Evolutionary conservation across 2,113 vertebrate genomes (phyloP), one percentile per base, ranked within the genome.

Genomic region (Morone chrysops): DNA sequence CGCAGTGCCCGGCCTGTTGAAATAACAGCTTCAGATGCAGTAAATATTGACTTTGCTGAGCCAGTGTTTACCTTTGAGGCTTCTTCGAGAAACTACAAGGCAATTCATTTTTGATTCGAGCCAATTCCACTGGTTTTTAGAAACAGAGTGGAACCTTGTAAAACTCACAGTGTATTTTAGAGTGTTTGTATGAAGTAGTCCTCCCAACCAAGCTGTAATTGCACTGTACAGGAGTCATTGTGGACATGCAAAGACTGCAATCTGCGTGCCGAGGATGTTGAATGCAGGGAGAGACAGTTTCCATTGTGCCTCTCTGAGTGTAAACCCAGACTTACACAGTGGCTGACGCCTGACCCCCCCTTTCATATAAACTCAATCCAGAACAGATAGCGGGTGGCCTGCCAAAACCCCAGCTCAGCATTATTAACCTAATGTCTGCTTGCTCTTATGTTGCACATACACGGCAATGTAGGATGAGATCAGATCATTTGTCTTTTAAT

Each of bases 31-130:
- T 90, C 82, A 84, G n/a, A 86, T 67, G 81, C 75, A 75, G 88
- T 93, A 95, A 95, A 95, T 94, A 95, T 93, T 94, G 92, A 94
- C 91, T 87, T 70, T 89, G 59, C 89, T 80, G 80, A 83, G 75
- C 86, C 84, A 86, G 86, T 89, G 87, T 93, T 92, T 93, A 94
- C 71, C 56, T 84, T 51, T 72, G 78, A 75, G 76, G 77, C 80
- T 88, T 89, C 63, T 81, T 38, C 47, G 72, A 84, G 71, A 86
- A 84, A 70, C 84, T 80, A 65, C 62, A 68, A 85, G 53, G 62
- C 83, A 60, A 65, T 72, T 89, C 65, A 57, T 71, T 83, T 87
- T 70, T 67, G 53, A 88, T 87, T 84, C 38, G 56, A 47, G 82
- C 60, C 86, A 74, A 61, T 78, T 88, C 72, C 38, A 4, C 72